Conservation (phyloP, 2,797 vertebrate genomes). For the Gila robusta region DNA sequence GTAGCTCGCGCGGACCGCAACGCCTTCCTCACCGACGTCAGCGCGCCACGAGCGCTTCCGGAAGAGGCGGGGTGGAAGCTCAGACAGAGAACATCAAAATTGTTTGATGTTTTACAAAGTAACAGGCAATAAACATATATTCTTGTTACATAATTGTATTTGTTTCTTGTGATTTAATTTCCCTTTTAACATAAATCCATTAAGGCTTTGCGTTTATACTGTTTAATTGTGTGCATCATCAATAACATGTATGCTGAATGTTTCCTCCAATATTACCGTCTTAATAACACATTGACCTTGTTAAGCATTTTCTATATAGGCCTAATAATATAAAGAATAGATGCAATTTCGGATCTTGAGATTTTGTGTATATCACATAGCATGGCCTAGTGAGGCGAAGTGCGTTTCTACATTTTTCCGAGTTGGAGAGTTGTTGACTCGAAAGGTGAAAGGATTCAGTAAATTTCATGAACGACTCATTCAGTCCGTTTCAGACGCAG, state of each 20-base stretch:
- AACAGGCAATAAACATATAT: not conserved
- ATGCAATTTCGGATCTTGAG: not conserved
- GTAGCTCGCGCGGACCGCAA: conserved; percentile 65
- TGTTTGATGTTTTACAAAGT: not conserved
- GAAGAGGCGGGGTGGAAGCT: conserved; percentile 23
- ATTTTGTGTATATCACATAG: not conserved
- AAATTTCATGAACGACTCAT: not conserved
- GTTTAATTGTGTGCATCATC: not conserved
- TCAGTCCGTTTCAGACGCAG: not conserved
- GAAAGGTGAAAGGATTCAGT: not conserved
- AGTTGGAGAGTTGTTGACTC: not conserved
- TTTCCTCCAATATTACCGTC: not conserved
- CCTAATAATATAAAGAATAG: not conserved
- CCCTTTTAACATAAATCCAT: not conserved
- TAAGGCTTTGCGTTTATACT: not conserved
- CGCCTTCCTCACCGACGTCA: conserved; percentile 78
- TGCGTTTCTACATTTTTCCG: not conserved
- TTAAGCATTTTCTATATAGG: not conserved
- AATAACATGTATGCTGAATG: not conserved
- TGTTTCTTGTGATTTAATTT: not conserved
- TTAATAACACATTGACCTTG: not conserved
- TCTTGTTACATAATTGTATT: not conserved
- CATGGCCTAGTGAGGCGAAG: no score
- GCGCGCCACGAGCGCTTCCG: conserved; percentile 40
- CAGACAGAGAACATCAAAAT: not conserved